Evolutionary conservation across 2,113 vertebrate genomes (phyloP).

Genomic region (Hippolais icterina): DNA sequence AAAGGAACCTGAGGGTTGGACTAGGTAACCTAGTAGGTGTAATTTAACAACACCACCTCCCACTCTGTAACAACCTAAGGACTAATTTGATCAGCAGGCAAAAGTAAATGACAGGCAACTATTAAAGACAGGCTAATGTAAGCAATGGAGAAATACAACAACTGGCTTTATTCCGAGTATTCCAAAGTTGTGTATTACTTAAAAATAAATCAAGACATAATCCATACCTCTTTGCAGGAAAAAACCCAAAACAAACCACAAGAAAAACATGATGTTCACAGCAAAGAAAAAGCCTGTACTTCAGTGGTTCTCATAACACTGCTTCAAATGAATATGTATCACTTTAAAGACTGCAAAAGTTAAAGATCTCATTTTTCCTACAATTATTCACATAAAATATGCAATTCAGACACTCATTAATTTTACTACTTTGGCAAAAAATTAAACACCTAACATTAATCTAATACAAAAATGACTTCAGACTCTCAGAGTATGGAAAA

Average conservation of each 20-base stretch:
- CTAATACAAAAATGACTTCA: neutral
- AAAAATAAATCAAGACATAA: neutral
- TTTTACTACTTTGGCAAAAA: neutral
- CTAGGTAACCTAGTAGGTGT: neutral
- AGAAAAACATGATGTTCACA: neutral
- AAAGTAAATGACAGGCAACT: neutral
- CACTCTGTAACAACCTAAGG: rapidly evolving
- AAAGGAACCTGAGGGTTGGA: neutral
- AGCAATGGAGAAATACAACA: neutral
- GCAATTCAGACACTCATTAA: neutral
- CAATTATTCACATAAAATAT: neutral
- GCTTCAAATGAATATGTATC: neutral
- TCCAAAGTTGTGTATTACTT: neutral
- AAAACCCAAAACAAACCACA: neutral
- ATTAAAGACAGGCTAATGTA: neutral
- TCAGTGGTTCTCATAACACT: neutral
- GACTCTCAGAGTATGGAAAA: neutral
- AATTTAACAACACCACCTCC: neutral
- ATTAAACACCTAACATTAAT: neutral
- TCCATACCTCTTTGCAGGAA: neutral
- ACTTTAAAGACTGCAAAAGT: neutral
- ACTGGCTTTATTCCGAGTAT: neutral
- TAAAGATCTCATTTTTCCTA: neutral
- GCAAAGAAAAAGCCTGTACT: neutral
- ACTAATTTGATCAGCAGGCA: neutral